Base-by-base conservation (phyloP, 2,888 invertebrate genomes). In the Thymelicus lineola region DNA sequence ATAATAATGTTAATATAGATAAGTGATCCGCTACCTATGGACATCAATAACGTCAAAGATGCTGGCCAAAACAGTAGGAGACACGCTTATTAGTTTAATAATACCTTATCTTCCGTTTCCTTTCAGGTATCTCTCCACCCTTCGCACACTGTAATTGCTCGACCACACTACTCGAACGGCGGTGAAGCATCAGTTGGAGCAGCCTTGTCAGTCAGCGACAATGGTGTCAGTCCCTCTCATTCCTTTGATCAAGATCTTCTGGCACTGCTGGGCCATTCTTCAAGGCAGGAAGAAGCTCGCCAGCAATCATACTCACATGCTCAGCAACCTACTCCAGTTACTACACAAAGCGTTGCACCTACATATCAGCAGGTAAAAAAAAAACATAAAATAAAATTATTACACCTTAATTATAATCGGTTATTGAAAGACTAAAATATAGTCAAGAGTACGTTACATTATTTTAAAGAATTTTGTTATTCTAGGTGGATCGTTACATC, bases 171-270 rank as follows among this genome's bases (percentile, higher is more conserved):
- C 77, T 82, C 88, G 2, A 89, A 91, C 50, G 92, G 92, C 1
- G 93, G 91, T 0, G 93, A 93, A 75, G 93, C 93, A 0, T 93
- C 93, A 6, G 93, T 93, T 0, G 93, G 93, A 7, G 93, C 93
- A 5, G 93, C 93, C 1, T 77, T 93, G 12, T 88, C 93, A 1
- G 93, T 93, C 66, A 91, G 91, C 64, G 93, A 93, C 72, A 83
- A 83, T 10, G 87, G 88, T 35, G 81, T 86, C 1, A 82, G 75
- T 63, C 75, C 84, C 0, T 77, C 81, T 17, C 79, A 84, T 61
- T 67, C 85, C 1, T 89, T 84, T 72, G 88, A 89, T 58, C 90
- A 86, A 46, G 91, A 92, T 14, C 82, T 93, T 0, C 73, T 93
- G 17, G 86, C 91, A 1, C 74, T 92, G 9, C 78, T 93, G 4